Conservation (phyloP, 2,113 vertebrate species). For the Calidris pygmaea region DNA sequence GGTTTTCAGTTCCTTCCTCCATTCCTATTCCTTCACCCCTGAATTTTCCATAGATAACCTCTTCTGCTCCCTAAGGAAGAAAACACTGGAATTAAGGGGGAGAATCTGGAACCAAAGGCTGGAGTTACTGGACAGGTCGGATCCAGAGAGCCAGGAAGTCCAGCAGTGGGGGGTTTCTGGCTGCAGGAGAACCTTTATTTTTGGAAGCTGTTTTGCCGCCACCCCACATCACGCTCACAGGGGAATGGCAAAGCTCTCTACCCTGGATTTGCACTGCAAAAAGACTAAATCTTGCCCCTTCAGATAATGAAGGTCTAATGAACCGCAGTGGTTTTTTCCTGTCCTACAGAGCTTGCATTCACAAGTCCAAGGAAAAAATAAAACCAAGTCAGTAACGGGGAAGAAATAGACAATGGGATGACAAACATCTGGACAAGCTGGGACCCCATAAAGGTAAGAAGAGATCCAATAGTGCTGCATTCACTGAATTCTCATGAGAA, state of each 20-base stretch:
- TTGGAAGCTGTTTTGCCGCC: neutral
- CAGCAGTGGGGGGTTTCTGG: neutral
- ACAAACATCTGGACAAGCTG: neutral
- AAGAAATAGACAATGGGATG: neutral
- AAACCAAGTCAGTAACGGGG: neutral
- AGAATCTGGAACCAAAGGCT: neutral
- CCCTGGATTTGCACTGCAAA: neutral
- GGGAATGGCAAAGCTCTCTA: accelerated
- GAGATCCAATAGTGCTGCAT: neutral
- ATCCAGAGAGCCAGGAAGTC: accelerated
- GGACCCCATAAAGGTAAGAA: neutral
- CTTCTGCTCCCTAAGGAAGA: neutral
- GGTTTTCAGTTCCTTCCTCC: neutral
- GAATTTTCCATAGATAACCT: neutral
- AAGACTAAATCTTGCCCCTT: neutral
- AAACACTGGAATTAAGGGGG: neutral
- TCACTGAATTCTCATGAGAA: neutral
- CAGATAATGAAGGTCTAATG: neutral
- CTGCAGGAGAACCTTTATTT: accelerated
- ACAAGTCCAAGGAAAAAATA: neutral
- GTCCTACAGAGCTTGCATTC: neutral
- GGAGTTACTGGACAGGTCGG: neutral
- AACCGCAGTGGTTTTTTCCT: neutral
- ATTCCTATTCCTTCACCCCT: neutral
- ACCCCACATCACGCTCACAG: neutral